These are phyloP conservation scores for Turnix velox DNA, from an alignment of 2,113 vertebrate genomes.

Conservation along the genomic window DNA sequence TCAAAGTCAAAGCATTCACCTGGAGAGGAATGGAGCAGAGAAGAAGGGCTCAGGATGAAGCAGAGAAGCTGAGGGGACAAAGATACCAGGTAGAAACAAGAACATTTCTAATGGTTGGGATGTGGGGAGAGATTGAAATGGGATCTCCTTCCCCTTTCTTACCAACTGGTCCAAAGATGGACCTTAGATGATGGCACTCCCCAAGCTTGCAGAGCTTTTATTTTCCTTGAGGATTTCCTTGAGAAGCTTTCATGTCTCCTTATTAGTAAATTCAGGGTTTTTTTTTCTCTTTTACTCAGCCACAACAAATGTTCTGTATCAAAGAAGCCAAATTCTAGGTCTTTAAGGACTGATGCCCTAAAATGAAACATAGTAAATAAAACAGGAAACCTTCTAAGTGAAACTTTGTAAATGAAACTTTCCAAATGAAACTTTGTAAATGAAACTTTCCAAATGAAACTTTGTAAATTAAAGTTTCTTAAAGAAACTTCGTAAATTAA, in stretches of 20 bases:
- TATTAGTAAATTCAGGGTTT: neutral
- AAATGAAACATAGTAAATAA: neutral
- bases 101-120: neutral
- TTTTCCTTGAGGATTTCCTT: neutral
- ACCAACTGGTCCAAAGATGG: neutral
- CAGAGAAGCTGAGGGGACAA: rapidly evolving
- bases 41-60: neutral
- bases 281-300: neutral
- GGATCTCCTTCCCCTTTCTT: neutral
- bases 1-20: neutral
- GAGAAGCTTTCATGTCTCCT: neutral
- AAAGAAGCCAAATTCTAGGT: neutral
- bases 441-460: neutral
- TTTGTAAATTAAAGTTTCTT: no score
- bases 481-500: no score
- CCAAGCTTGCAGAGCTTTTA: neutral
- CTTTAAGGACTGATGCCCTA: neutral
- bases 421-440: neutral
- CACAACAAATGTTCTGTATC: neutral
- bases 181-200: neutral
- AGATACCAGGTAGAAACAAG: rapidly evolving
- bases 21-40: neutral
- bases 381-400: no score
- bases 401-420: neutral
- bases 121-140: neutral